Base-by-base conservation (phyloP, 2,113 vertebrate species). In the Salminus brasiliensis region DNA sequence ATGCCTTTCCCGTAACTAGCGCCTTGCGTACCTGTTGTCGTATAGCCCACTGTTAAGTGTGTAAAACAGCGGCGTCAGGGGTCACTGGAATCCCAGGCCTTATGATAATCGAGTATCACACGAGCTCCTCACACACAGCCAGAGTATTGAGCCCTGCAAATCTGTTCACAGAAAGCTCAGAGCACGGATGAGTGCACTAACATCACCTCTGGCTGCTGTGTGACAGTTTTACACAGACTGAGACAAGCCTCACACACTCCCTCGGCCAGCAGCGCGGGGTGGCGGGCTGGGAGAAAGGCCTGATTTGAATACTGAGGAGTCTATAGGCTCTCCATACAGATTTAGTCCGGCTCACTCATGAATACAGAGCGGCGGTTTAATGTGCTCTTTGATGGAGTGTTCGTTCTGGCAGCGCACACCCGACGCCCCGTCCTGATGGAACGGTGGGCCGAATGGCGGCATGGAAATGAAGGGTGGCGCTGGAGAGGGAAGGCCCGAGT, bases 271-370 rank as follows among this genome's bases (percentile, higher is more conserved):
- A 66, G 62, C 29, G 18, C n/a, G 62, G 62, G 36, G 32, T 13
- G 36, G 25, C 41, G 18, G 27, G 18, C 34, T 15, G 27, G 21
- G 60, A 23, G 30, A 66, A 27, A 78, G 52, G 12, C 66, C 76
- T 67, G 79, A 81, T 77, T 81, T 81, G 68, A 72, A 77, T 81
- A 72, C 68, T 23, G 74, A 81, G 60, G 41, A 69, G 72, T 62
- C 65, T 72, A 66, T 45, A 66, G 72, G 53, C 62, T 41, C 72
- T 59, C 79, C 39, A 30, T 78, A 70, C 76, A 78, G 67, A 78
- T 70, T 70, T 55, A 47, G 60, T 29, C 49, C 36, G 66, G 68
- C 53, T 77, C 67, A 32, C 67, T 81, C 67, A 72, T 81, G 80
- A 76, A 81, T 81, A 74, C 68, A 66, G 59, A 76, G 71, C 11